Conservation (phyloP, 2,113 vertebrate species). For the Hiodon alosoides region DNA sequence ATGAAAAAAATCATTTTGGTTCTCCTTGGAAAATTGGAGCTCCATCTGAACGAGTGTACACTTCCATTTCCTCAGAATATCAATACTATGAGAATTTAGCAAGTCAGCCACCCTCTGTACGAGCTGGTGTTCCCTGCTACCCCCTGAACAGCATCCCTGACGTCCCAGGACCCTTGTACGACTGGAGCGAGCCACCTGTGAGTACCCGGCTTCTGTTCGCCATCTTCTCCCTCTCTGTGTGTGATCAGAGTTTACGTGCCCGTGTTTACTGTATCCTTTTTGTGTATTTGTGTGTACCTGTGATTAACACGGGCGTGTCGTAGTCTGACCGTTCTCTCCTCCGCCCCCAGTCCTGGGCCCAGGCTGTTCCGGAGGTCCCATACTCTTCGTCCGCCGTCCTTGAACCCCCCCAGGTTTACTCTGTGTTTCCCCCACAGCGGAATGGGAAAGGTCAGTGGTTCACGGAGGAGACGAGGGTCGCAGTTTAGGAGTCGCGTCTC, state of each 20-base stretch:
- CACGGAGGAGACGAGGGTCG: background rate
- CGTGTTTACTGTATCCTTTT: background rate
- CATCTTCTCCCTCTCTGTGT: too few relatives aligned
- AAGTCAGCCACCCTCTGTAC: conserved; percentile 56
- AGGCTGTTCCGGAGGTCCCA: conserved; percentile 58
- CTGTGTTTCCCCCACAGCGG: conserved; percentile 61
- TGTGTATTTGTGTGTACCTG: background rate
- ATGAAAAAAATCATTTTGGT: background rate
- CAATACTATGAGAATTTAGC: conserved; percentile 66
- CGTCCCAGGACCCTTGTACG: conserved; percentile 44
- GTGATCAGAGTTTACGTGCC: background rate
- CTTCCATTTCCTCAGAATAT: conserved; percentile 56
- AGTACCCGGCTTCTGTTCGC: conserved; percentile 39
- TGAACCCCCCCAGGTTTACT: conserved; percentile 59
- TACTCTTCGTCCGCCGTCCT: conserved; percentile 49
- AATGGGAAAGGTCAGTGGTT: conserved; percentile 70
- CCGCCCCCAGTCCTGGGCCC: conserved; percentile 53
- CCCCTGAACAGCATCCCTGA: conserved; percentile 54
- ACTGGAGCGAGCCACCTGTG: conserved; percentile 72
- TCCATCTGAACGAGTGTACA: background rate
- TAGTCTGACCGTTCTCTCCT: conserved; percentile 9
- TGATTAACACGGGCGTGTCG: background rate
- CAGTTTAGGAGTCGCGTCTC: conserved; percentile 8
- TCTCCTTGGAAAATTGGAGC: background rate
- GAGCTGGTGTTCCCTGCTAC: conserved; percentile 60